Percentiles rank a stretch among this genome's conserved stretches.
Conservation (phyloP, 2,888 invertebrate genomes). For the Chymomyza caudatula region DNA sequence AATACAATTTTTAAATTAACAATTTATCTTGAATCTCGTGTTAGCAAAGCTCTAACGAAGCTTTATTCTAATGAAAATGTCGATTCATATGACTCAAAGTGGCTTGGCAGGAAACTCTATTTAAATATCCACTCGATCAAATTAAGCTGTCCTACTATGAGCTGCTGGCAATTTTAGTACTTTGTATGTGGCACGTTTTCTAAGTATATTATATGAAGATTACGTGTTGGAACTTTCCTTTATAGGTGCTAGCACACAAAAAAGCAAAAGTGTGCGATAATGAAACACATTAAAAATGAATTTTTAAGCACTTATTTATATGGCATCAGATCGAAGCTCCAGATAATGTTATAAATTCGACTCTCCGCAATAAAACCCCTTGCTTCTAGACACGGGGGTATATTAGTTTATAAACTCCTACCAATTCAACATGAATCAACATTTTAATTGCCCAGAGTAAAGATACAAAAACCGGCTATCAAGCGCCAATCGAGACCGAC, state of each 20-base stretch:
- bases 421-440: constrained; percentile 54
- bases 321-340: constrained; percentile 3
- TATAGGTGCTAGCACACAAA: background rate
- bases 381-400: too few relatives aligned
- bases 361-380: background rate
- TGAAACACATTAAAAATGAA: constrained; percentile 60
- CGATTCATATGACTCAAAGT: too few relatives aligned
- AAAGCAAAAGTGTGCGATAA: constrained; percentile 44
- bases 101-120: background rate
- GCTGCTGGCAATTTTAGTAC: too few relatives aligned
- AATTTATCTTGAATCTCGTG: constrained; percentile 17
- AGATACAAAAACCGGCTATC: background rate
- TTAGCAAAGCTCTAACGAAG: background rate
- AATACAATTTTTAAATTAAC: constrained; percentile 1
- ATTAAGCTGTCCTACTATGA: too few relatives aligned
- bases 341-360: too few relatives aligned
- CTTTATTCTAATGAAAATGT: too few relatives aligned
- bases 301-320: constrained; percentile 59
- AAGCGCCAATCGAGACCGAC: background rate
- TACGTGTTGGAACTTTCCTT: background rate
- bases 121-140: too few relatives aligned
- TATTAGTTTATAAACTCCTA: constrained; percentile 6
- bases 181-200: background rate
- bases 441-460: constrained; percentile 1
- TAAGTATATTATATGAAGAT: background rate